Base-by-base conservation (phyloP, 2,797 vertebrate genomes). In the Salarias fasciatus region DNA sequence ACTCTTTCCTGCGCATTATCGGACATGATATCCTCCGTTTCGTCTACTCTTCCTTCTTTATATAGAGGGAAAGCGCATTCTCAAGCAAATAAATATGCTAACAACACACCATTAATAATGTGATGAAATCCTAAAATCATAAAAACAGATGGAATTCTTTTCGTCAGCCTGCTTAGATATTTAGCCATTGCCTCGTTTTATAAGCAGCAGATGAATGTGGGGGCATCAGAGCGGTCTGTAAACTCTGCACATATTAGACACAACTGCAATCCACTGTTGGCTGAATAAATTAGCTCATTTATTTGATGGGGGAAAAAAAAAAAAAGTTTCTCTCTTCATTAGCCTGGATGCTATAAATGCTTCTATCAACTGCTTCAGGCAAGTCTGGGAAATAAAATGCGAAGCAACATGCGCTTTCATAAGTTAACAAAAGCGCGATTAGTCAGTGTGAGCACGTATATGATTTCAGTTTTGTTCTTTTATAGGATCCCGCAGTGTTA, bases 221-320 rank as follows among this genome's bases (percentile, higher is more conserved):
- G 9, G 8, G n/a, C 9, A 14, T 53, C 54, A 30, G 46, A 4
- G n/a, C 13, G 46, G 63, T 35, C 52, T 53, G 30, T 50, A 45
- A 79, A 75, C 54, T 48, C 41, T 66, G 29, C 44, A 38, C 5
- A 29, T 56, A 57, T 70, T 43, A 70, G 45, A 60, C 28, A 64
- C 14, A 28, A 29, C 40, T 48, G 29, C 9, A 18, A 64, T 42
- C 37, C 57, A 66, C 66, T 66, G 35, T 60, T 77, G 35, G 59
- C 45, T 71, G 72, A 63, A 80, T 68, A 79, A 75, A 84, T 83
- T 62, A 75, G 66, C 51, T 84, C 44, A 68, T 82, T 83, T 77
- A 54, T 67, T 55, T 64, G 53, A 85, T 53, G 48, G 61, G n/a
- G n/a, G n/a, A n/a, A n/a, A n/a, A n/a, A n/a, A n/a, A n/a, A 64